Evolutionary conservation across 2,797 vertebrate genomes (phyloP), one percentile per base, ranked within the genome.

Genomic region (Cossypha dichroa): DNA sequence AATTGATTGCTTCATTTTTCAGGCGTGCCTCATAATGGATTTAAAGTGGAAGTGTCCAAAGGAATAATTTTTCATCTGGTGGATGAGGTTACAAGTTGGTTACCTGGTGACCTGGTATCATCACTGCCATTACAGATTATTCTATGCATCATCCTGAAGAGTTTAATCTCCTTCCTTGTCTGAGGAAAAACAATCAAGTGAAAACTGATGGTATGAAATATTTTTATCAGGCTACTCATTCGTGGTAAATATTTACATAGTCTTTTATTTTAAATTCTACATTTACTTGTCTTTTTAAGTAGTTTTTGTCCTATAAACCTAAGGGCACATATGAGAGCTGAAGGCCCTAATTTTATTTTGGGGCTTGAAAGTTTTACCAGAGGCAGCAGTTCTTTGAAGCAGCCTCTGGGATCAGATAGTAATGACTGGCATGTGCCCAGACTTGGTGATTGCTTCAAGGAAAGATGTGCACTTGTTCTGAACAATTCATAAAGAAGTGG

Each of bases 11-110:
- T 91, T 93, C 5, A 4, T 88, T 69, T 92, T 85, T 58, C 88
- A 97, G 97, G 96, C 3, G 21, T 97, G 17, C 94, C 96, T 66
- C 88, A 52, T 55, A 94, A 93, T 79, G 97, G 94, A 36, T 97
- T 97, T 91, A 91, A 95, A 90, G 96, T 98, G 49, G 95, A 97
- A 76, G 69, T 69, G 40, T 92, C 95, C 40, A 94, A 80, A 75
- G 92, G 98, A 97, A 98, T 98, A 79, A 83, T 99, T 96, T 95
- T 99, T 94, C 98, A 98, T 28, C 97, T 99, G 56, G 97, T 96
- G 5, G 98, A 99, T 34, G 94, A 97, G 1, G 96, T 96, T 79
- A 92, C 78, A 12, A 98, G 94, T 2, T 98, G 98, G 98, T 87
- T 76, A 86, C 94, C 97, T 9, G 97, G 98, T 7, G 98, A 98